phyloP scores from a whole-genome alignment of 2,888 invertebrate genomes.

The Autographa pulchrina region DNA sequence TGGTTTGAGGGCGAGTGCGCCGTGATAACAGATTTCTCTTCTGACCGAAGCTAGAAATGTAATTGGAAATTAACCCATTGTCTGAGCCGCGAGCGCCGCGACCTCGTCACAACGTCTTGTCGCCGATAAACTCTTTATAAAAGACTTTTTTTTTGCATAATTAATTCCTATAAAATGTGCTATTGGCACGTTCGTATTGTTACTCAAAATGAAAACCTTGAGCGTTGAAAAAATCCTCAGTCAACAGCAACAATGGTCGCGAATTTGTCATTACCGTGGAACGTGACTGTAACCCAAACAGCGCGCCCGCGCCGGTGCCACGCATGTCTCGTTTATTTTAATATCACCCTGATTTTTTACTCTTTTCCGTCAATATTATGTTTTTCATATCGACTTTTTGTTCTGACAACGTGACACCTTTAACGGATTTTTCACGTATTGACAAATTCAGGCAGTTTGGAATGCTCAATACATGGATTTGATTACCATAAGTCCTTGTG shows the following conservation, averaged over 20 bases:
- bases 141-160: slow-evolving; percentile 73
- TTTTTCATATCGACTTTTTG: slow-evolving; percentile 70
- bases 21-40: slow-evolving; percentile 83
- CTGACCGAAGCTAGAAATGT: slow-evolving; percentile 80
- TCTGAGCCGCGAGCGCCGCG: slow-evolving; percentile 70
- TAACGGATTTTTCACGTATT: slow-evolving; percentile 69
- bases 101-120: slow-evolving; percentile 65
- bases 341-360: slow-evolving; percentile 83
- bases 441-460: slow-evolving; percentile 60
- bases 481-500: slow-evolving; percentile 76
- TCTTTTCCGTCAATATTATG: slow-evolving; percentile 74
- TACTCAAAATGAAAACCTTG: slow-evolving; percentile 82
- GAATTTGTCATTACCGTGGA: slow-evolving; percentile 83
- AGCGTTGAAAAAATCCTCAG: slow-evolving; percentile 79
- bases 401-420: slow-evolving; percentile 78
- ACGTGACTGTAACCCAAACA: slow-evolving; percentile 85
- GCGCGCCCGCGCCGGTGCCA: slow-evolving; percentile 64
- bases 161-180: slow-evolving; percentile 79
- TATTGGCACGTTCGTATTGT: slow-evolving; percentile 84
- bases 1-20: slow-evolving; percentile 80
- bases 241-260: slow-evolving; percentile 81
- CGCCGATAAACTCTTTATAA: slow-evolving; percentile 63
- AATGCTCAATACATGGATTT: slow-evolving; percentile 51
- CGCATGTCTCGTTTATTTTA: slow-evolving; percentile 81
- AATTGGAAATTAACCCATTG: slow-evolving; percentile 79